A percentile compares a stretch with the other conserved stretches of the same genome.
phyloP scores from a whole-genome alignment of 1,140 invertebrate species.

The Apis laboriosa region DNA sequence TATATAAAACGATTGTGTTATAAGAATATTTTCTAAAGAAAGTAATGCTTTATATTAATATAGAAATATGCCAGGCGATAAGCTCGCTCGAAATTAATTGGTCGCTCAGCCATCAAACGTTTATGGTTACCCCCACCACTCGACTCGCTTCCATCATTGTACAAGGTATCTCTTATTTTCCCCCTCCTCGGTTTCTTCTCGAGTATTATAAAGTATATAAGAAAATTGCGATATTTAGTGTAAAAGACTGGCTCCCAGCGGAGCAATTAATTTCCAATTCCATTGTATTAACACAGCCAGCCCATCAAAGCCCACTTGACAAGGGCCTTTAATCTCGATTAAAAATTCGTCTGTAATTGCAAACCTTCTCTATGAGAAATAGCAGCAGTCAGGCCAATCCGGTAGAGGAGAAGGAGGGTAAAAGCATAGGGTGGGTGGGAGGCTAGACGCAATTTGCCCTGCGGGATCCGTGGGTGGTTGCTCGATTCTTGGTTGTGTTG shows the following conservation, averaged over 20 bases:
- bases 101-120: not conserved
- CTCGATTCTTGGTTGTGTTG: conserved; percentile 69
- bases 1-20: too few relatives aligned
- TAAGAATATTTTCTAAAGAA: too few relatives aligned
- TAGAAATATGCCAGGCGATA: not conserved
- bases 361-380: conserved; percentile 14
- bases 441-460: conserved; percentile 68
- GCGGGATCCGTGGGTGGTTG: conserved; percentile 73
- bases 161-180: not conserved
- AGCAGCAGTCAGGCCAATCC: not conserved
- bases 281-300: not conserved
- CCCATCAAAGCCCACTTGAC: too few relatives aligned
- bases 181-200: not conserved
- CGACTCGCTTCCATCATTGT: not conserved
- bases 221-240: not conserved
- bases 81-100: not conserved
- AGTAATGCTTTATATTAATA: too few relatives aligned
- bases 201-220: not conserved
- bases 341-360: not conserved
- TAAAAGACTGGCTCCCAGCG: not conserved
- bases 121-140: not conserved
- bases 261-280: not conserved
- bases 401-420: not conserved
- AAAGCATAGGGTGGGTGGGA: conserved; percentile 44
- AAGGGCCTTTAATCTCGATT: not conserved